Conservation (phyloP, 2,113 vertebrate genomes). For the Chamaea fasciata region DNA sequence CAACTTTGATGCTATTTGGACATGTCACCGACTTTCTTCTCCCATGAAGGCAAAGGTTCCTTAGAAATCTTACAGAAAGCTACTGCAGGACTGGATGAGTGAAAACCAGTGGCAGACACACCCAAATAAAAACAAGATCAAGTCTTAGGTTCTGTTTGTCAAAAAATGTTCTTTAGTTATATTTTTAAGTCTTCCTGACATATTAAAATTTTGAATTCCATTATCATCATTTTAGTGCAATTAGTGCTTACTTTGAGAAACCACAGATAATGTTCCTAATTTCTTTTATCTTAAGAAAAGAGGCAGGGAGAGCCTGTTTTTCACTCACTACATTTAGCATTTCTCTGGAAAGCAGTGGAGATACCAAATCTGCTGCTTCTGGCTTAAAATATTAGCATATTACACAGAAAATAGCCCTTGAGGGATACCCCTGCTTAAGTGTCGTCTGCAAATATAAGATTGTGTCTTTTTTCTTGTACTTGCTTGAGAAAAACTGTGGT, state of each 20-base stretch:
- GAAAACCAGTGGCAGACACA: not conserved
- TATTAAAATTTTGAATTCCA: not conserved
- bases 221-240: not conserved
- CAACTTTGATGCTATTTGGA: not conserved
- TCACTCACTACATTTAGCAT: accelerated
- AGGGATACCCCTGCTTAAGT: not conserved
- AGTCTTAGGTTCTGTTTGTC: not conserved
- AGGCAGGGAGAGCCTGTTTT: not conserved
- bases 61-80: not conserved
- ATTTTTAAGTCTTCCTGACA: not conserved
- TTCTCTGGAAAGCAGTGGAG: not conserved
- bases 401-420: not conserved
- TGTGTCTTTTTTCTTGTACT: not conserved
- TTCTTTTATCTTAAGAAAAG: not conserved
- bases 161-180: not conserved
- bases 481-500: not conserved
- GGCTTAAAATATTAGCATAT: not conserved
- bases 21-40: not conserved
- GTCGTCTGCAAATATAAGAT: not conserved
- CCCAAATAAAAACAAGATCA: not conserved
- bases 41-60: not conserved
- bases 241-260: not conserved
- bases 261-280: not conserved
- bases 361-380: not conserved
- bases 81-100: not conserved